Conservation (phyloP, 1,140 invertebrate species). For the Thaumetopoea pityocampa region DNA sequence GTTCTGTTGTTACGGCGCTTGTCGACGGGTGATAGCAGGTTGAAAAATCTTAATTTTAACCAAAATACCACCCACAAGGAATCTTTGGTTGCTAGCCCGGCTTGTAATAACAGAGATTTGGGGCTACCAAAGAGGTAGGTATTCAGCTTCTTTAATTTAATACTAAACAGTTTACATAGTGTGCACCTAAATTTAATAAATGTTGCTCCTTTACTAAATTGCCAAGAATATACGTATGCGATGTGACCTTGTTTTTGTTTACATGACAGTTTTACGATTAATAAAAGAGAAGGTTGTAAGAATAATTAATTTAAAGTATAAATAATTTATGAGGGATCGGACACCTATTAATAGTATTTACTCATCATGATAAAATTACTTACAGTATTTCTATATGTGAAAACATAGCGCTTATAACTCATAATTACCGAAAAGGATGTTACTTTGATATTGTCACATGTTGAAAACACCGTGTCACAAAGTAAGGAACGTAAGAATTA, state of each 20-base stretch:
- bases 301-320: neutral
- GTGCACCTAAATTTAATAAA: neutral
- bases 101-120: conserved; percentile 53
- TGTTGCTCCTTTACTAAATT: too few relatives aligned
- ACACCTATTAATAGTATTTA: conserved; percentile 6
- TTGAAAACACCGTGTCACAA: too few relatives aligned
- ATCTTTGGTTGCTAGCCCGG: conserved; percentile 34
- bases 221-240: conserved; percentile 1
- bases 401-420: too few relatives aligned
- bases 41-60: conserved; percentile 59
- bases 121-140: conserved; percentile 50
- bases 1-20: conserved; percentile 60
- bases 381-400: too few relatives aligned
- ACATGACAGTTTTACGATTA: conserved; percentile 21
- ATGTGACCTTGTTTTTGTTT: conserved; percentile 43
- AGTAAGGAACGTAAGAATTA: too few relatives aligned
- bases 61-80: conserved; percentile 54
- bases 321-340: conserved; percentile 14
- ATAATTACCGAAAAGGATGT: too few relatives aligned
- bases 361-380: too few relatives aligned
- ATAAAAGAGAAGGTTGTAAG: conserved; percentile 28
- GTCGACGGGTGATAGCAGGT: conserved; percentile 60
- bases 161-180: neutral
- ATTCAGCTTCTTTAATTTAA: neutral
- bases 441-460: too few relatives aligned